phyloP scores from a whole-genome alignment of 2,797 vertebrate genomes.

The Pangasius krempfi region DNA sequence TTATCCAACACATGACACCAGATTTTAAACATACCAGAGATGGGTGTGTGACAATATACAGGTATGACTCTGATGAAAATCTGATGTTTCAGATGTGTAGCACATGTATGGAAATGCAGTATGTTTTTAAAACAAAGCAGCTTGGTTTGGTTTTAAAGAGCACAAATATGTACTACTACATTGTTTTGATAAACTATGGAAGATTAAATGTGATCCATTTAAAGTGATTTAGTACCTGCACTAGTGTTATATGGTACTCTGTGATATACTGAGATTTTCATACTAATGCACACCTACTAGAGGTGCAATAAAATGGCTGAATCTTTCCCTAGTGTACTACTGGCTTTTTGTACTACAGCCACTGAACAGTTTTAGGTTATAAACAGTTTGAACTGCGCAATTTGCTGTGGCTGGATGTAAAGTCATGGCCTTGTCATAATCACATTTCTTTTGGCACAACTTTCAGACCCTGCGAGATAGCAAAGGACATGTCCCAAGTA shows the following conservation, averaged over 20 bases:
- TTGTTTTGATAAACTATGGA: not conserved
- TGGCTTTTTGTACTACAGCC: not conserved
- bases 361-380: not conserved
- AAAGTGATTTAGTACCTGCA: not conserved
- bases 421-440: not conserved
- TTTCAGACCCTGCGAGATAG: conserved; percentile 86
- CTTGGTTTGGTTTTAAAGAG: not conserved
- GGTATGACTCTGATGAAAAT: not conserved
- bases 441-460: not conserved
- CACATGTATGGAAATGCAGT: not conserved
- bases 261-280: not conserved
- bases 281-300: not conserved
- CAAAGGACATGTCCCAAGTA: conserved; percentile 82
- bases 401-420: not conserved
- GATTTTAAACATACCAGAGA: not conserved
- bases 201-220: not conserved
- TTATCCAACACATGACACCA: not conserved
- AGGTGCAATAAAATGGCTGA: not conserved
- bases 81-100: not conserved
- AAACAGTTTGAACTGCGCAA: not conserved
- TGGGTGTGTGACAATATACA: not conserved
- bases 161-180: not conserved
- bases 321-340: not conserved
- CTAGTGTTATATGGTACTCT: not conserved
- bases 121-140: not conserved